Conservation (phyloP, 2,797 vertebrate species). For the Anolis apletophallus region DNA sequence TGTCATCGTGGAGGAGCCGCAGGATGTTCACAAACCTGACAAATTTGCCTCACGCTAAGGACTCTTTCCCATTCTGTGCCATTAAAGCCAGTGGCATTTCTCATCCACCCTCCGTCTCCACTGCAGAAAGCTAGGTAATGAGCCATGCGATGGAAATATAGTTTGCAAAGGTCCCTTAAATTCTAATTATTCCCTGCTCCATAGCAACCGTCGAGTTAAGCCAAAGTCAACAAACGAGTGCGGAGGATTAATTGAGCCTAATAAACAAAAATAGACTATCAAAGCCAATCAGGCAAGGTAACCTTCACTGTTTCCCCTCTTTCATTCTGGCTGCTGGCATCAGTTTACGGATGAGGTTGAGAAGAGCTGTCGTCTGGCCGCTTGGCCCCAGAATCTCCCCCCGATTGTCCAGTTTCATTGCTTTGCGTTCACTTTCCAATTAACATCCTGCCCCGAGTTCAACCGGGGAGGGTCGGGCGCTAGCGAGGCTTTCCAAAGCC, state of each 20-base stretch:
- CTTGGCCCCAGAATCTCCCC: neutral
- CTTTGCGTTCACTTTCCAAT: conserved; percentile 12
- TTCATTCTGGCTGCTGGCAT: neutral
- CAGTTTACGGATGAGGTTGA: neutral
- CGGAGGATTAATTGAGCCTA: neutral
- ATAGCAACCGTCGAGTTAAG: neutral
- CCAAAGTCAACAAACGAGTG: neutral
- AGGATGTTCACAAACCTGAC: too few relatives aligned
- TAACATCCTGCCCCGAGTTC: conserved; percentile 37
- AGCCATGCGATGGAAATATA: neutral
- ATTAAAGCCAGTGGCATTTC: neutral
- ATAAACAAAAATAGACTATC: conserved; percentile 32
- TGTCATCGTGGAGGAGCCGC: too few relatives aligned
- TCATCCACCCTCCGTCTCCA: neutral
- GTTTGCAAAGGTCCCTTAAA: neutral
- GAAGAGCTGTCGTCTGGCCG: rapidly evolving
- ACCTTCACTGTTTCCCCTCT: neutral
- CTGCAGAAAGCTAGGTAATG: conserved; percentile 25
- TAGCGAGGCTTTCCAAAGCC: neutral
- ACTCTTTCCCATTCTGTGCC: too few relatives aligned
- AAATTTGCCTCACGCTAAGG: too few relatives aligned
- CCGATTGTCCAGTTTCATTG: neutral
- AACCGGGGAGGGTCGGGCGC: neutral
- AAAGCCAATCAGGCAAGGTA: neutral
- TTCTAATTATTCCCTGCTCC: neutral